Evolutionary conservation across 2,797 vertebrate genomes (phyloP).

Genomic region (Spheniscus humboldti): DNA sequence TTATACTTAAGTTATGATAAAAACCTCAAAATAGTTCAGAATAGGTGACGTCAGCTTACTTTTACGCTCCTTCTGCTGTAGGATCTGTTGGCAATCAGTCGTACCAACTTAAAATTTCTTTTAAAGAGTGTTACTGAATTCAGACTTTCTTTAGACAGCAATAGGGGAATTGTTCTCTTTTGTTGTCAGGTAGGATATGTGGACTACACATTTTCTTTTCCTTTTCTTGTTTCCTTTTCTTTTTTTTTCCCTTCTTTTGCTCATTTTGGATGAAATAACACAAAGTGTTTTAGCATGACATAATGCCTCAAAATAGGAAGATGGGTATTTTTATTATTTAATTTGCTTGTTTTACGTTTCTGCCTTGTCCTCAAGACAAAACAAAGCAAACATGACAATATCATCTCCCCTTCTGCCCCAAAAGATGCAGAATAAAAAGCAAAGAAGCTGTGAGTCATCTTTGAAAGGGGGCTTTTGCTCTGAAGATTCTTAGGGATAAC

Average conservation of each 20-base stretch:
- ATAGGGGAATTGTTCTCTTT: neutral
- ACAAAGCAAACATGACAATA: neutral
- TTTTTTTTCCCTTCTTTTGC: neutral
- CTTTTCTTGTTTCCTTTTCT: neutral
- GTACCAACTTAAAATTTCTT: neutral
- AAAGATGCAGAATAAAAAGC: neutral
- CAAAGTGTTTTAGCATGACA: neutral
- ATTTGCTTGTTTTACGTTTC: neutral
- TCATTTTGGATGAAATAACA: neutral
- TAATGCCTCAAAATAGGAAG: neutral
- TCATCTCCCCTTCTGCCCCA: neutral
- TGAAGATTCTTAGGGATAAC: neutral
- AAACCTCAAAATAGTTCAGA: neutral
- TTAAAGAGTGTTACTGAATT: neutral
- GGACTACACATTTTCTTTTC: neutral
- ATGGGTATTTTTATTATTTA: neutral
- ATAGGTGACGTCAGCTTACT: neutral
- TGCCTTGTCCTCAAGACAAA: neutral
- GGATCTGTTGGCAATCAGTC: neutral
- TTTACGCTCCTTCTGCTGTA: neutral
- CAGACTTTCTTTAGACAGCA: neutral
- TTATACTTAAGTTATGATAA: neutral
- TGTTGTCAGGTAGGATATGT: neutral
- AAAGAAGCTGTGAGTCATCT: neutral
- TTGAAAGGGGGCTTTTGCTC: neutral